A percentile compares a stretch with the other conserved stretches of the same genome.
phyloP scores from a whole-genome alignment of 2,797 vertebrate species.

The Coregonus sp. region DNA sequence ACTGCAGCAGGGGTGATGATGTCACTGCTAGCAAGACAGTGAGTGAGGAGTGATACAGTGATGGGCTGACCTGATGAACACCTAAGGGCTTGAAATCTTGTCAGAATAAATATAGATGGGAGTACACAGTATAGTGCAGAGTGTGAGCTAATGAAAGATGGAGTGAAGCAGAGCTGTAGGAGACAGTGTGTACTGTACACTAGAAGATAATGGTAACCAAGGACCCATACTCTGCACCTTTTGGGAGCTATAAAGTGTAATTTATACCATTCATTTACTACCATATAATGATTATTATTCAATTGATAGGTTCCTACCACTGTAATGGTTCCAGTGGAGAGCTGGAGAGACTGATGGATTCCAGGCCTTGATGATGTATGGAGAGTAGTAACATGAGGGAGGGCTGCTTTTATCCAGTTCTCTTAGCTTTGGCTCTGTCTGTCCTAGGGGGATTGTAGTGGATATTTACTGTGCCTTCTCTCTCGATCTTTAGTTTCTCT shows the following conservation, averaged over 20 bases:
- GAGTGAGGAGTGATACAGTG: conserved; percentile 20
- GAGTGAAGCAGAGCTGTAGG: background rate
- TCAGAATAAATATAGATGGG: background rate
- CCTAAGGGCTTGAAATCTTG: background rate
- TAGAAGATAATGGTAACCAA: too few relatives aligned
- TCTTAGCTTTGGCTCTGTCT: conserved; percentile 8
- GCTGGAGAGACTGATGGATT: conserved; percentile 1
- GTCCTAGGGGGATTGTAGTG: conserved; percentile 6
- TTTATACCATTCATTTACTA: background rate
- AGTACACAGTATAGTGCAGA: background rate
- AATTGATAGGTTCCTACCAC: background rate
- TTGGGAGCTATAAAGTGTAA: too few relatives aligned
- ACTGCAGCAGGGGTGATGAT: conserved; percentile 46
- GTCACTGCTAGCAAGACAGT: conserved; percentile 39
- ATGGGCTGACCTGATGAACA: conserved; percentile 24
- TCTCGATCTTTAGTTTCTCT: background rate
- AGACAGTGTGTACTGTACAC: background rate
- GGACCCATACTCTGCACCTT: too few relatives aligned
- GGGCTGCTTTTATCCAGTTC: conserved; percentile 8
- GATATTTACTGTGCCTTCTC: background rate
- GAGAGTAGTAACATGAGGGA: background rate
- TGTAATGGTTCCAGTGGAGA: background rate
- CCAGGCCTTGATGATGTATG: conserved; percentile 6
- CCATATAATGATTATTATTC: background rate
- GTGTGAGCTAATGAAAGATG: too few relatives aligned